phyloP scores from a whole-genome alignment of 1,140 invertebrate genomes.

The Pogonognathellus flavescens region DNA sequence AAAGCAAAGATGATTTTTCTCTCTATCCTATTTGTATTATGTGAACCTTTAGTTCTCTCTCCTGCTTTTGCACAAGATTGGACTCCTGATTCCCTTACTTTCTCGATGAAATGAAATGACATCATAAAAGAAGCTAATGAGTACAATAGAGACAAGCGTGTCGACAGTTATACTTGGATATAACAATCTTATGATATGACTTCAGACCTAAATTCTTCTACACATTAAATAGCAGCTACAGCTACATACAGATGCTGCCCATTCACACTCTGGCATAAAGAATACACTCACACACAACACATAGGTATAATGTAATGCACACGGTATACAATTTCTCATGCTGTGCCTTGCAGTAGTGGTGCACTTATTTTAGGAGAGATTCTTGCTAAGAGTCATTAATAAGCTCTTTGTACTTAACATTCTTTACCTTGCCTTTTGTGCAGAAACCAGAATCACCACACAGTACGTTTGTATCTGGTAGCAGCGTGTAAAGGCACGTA shows the following conservation, averaged over 20 bases:
- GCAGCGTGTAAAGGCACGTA: not conserved
- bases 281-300: no score
- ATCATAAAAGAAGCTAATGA: conserved; percentile 43
- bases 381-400: conserved; percentile 22
- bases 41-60: conserved; percentile 11
- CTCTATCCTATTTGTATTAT: conserved; percentile 30
- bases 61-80: conserved; percentile 1
- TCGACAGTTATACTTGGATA: no score
- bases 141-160: conserved; percentile 11
- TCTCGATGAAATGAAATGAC: conserved; percentile 46
- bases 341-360: no score
- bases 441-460: not conserved
- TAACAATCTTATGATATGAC: no score
- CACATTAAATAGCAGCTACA: no score
- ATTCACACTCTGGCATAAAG: no score
- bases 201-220: no score
- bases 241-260: no score
- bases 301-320: no score
- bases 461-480: not conserved
- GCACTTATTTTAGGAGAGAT: no score
- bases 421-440: not conserved
- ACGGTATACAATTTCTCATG: no score
- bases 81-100: conserved; percentile 27
- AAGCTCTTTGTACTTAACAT: conserved; percentile 29
- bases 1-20: conserved; percentile 19